phyloP scores from a whole-genome alignment of 2,113 vertebrate species.

The Tapirus terrestris region DNA sequence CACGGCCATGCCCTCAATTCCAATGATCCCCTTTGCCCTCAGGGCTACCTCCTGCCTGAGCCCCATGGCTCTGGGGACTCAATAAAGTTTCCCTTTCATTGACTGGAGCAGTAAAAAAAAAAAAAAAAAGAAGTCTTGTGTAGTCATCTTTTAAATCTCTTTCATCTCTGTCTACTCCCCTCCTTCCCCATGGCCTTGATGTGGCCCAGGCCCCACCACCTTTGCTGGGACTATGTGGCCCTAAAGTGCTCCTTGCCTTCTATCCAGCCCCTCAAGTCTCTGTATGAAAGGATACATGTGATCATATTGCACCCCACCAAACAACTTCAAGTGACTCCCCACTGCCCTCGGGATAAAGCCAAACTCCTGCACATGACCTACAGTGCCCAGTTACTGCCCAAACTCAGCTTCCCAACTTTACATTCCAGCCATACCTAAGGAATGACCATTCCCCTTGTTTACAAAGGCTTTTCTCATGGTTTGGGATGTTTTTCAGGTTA shows the following conservation, averaged over 20 bases:
- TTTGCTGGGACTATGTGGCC: background rate
- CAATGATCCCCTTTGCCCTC: background rate
- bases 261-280: no score
- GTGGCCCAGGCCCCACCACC: background rate
- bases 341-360: background rate
- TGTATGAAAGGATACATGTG: background rate
- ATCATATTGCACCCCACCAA: background rate
- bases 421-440: background rate
- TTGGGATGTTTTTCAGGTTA: background rate
- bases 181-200: background rate
- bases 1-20: fast-evolving
- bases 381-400: no score
- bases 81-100: background rate
- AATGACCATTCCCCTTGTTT: background rate
- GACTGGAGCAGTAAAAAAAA: background rate
- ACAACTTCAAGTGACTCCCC: background rate
- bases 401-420: background rate
- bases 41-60: background rate
- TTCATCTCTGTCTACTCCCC: background rate
- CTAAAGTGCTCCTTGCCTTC: background rate
- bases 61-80: background rate
- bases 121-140: background rate
- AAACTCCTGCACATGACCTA: background rate
- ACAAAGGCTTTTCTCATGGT: background rate
- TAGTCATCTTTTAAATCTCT: background rate